These are phyloP conservation scores for Felis chaus DNA, from an alignment of 2,113 vertebrate genomes.

Conservation along the genomic window DNA sequence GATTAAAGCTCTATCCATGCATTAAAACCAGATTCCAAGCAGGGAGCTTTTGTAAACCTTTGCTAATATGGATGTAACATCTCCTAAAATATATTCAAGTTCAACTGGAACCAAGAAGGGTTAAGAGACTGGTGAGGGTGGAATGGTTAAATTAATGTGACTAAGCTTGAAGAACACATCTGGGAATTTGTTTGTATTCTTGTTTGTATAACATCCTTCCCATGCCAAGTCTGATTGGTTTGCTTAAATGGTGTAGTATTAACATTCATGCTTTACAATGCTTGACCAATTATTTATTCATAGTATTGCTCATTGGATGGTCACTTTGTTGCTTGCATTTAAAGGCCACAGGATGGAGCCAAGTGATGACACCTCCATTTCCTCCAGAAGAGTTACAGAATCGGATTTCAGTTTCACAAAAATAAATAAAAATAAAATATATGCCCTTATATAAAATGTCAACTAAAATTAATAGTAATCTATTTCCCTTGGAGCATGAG, in stretches of 20 bases:
- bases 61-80: not conserved
- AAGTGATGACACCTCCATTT: not conserved
- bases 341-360: slow-evolving; percentile 39
- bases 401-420: slow-evolving; percentile 30
- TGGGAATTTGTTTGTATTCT: not conserved
- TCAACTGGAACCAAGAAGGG: not conserved
- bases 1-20: not conserved
- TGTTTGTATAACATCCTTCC: not conserved
- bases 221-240: not conserved
- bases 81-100: not conserved
- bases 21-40: not conserved
- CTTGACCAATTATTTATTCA: not conserved
- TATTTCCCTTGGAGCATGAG: not conserved
- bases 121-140: not conserved
- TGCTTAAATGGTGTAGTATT: not conserved
- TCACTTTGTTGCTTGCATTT: not conserved
- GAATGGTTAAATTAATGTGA: not conserved
- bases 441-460: slow-evolving; percentile 1
- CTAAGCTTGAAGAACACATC: not conserved
- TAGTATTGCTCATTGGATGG: not conserved
- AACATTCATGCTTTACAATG: not conserved
- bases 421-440: slow-evolving; percentile 50
- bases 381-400: not conserved
- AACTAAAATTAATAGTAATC: slow-evolving; percentile 53
- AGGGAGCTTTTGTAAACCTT: not conserved